Base-by-base conservation (phyloP, 2,797 vertebrate species). In the Columba guinea region DNA sequence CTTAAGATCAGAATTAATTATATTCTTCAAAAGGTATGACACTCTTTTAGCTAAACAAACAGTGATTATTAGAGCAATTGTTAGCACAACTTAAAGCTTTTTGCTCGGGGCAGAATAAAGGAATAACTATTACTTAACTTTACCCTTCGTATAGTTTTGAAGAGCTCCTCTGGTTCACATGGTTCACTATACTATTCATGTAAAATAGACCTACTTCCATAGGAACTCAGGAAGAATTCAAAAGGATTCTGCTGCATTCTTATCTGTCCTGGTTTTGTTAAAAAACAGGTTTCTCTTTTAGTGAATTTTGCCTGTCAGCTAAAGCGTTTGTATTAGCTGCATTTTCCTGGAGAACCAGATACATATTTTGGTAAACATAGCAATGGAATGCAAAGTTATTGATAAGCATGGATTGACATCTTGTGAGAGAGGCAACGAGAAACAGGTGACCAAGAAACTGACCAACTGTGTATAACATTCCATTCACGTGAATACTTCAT, bases 101-200 rank as follows among this genome's bases (percentile, higher is more conserved):
- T 46, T 37, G 27, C 0, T 1, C 44, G 13, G 41, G 21, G 8
- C 1, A 3, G 12, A 58, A 23, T 52, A 51, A 51, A 21, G 16
- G 28, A 69, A 18, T 10, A 80, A 56, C 19, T 7, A 39, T 46
- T 69, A 24, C 27, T 51, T 63, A 30, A 46, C 14, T 39, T 64
- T 84, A 63, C 44, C 17, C 17, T 69, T 51, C n/a, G 16, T 51
- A n/a, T 3, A 37, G 24, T 46, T 63, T 69, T 69, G 32, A 81
- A 69, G 44, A 81, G 17, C 6, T 56, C 13, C 37, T 75, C 41
- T 44, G 13, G 11, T 75, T 86, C 32, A 69, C 35, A 39, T 22
- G 69, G 56, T n/a, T n/a, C n/a, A n/a, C 32, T 58, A 7, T 59
- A 78, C n/a, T 65, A 5, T 41, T 74, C 6, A 12, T 14, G 21